These are phyloP conservation scores for Vanessa tameamea DNA, from an alignment of 1,140 invertebrate species.

Conservation along the genomic window DNA sequence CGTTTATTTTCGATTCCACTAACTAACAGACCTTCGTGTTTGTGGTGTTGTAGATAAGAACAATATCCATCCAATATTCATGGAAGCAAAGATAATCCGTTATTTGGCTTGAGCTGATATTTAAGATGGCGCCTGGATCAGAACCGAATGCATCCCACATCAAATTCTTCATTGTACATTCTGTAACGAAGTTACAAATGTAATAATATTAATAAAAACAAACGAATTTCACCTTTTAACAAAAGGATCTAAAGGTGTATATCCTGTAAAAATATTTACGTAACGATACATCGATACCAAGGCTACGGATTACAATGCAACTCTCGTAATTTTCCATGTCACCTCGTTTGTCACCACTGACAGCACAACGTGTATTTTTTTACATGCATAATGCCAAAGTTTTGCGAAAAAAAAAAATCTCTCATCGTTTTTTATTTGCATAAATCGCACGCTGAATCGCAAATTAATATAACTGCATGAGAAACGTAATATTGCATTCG, in stretches of 20 bases:
- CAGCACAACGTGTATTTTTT: constrained; percentile 49
- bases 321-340: constrained; percentile 46
- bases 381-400: constrained; percentile 39
- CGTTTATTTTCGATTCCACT: constrained; percentile 6
- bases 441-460: constrained; percentile 41
- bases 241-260: constrained; percentile 3
- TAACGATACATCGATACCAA: constrained; percentile 10
- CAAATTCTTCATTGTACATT: constrained; percentile 31
- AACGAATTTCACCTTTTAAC: not conserved
- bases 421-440: constrained; percentile 47
- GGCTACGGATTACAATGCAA: constrained; percentile 42
- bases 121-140: constrained; percentile 28
- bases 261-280: constrained; percentile 14
- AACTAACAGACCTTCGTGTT: not conserved
- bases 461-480: constrained; percentile 38
- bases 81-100: constrained; percentile 27
- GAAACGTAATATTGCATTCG: constrained; percentile 26
- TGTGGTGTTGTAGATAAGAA: constrained; percentile 7
- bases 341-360: constrained; percentile 62
- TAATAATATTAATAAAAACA: not conserved
- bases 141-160: constrained; percentile 34
- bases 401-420: constrained; percentile 37
- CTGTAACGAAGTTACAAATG: not conserved
- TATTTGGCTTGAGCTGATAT: constrained; percentile 25
- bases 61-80: constrained; percentile 33